phyloP scores from a whole-genome alignment of 2,888 invertebrate genomes.

The Drosophila borealis region DNA sequence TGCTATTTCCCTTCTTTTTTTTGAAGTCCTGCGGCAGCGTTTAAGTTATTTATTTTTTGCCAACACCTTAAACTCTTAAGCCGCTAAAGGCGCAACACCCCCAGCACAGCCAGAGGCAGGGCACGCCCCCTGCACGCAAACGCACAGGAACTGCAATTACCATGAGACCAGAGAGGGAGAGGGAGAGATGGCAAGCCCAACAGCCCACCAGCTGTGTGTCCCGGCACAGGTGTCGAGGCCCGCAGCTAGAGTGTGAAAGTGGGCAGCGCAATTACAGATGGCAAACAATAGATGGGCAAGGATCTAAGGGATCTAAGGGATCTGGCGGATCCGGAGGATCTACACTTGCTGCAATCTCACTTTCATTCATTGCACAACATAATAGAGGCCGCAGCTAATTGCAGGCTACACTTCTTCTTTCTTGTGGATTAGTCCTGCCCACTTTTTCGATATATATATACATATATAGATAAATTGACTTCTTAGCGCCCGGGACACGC shows the following conservation, averaged over 20 bases:
- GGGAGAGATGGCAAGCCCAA: neutral
- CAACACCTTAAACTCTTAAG: constrained; percentile 46
- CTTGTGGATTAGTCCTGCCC: constrained; percentile 41
- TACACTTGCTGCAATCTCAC: constrained; percentile 63
- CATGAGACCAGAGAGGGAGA: neutral
- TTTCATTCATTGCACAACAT: constrained; percentile 79
- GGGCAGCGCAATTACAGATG: constrained; percentile 62
- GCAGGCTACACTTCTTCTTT: constrained; percentile 26
- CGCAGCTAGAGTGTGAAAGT: constrained; percentile 57
- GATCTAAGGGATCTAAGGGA: neutral
- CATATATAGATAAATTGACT: constrained; percentile 66
- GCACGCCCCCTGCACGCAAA: constrained; percentile 33
- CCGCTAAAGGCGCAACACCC: constrained; percentile 79
- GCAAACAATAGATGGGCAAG: constrained; percentile 53
- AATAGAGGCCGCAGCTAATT: constrained; percentile 70
- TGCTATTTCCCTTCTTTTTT: constrained; percentile 6
- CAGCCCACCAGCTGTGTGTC: constrained; percentile 54
- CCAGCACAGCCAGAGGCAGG: constrained; percentile 45
- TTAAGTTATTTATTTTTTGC: constrained; percentile 46
- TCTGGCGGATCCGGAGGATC: neutral
- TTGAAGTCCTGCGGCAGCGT: constrained; percentile 54
- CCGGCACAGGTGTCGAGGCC: constrained; percentile 62
- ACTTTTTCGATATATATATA: constrained; percentile 22
- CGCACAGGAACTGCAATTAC: constrained; percentile 60
- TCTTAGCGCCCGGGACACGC: constrained; percentile 77